Base-by-base conservation (phyloP, 2,888 invertebrate species). In the Trissoscelio sp. region DNA sequence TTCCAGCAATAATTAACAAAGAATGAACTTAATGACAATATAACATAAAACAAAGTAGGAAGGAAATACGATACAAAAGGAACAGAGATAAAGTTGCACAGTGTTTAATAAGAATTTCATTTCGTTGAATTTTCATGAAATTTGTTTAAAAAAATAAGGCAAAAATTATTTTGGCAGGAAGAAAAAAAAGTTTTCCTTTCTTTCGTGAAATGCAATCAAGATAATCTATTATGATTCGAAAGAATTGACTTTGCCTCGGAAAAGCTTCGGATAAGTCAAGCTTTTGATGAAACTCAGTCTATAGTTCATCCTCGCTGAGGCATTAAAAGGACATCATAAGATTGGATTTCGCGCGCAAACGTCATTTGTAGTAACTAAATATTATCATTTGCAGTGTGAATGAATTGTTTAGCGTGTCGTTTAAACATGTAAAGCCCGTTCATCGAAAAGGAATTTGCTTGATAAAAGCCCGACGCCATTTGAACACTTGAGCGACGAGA, bases 271-370 rank as follows among this genome's bases (percentile, higher is more conserved):
- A 39, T 58, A 37, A 39, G 39, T 58, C 0, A 39, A 22, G 39
- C 42, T 46, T 48, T 51, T 39, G 28, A 53, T 12, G 44, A 44
- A 9, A 2, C 9, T 37, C n/a, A 3, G 3, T 37, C 3, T 37
- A 37, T 3, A 3, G n/a, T 37, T 11, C n/a, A 37, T 37, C 11
- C 37, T 37, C 9, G 9, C 31, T 51, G 31, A 20, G 14, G 55
- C 57, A 44, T 60, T 72, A 67, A 67, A 60, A 53, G 57, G 48
- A 58, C 60, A 24, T 64, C 51, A 64, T 42, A 70, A 79, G 60
- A 79, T 72, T 66, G 66, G 53, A 66, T 72, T 72, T 57, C 20
- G n/a, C 51, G 11, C 31, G 18, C n/a, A n/a, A n/a, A 16, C 48
- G 22, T 66, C 39, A 46, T 37, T 60, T 44, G 28, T 28, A 44